Conservation (phyloP, 2,113 vertebrate species). For the Cyprinus carpio region DNA sequence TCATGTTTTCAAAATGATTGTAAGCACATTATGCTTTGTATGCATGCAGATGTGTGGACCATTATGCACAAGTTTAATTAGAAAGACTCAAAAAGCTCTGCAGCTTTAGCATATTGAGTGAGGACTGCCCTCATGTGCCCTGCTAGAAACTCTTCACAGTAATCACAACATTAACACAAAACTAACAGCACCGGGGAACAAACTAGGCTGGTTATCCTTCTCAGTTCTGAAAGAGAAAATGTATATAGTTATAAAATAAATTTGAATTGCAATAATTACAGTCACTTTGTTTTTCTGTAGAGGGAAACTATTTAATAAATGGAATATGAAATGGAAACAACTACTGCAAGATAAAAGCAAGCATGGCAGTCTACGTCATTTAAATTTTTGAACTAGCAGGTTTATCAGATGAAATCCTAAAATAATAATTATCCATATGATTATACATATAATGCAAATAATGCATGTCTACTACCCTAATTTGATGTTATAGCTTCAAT, state of each 20-base stretch:
- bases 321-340: too few relatives aligned
- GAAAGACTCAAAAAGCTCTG: not conserved
- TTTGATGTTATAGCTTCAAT: not conserved
- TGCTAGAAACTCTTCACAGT: not conserved
- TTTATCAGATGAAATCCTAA: not conserved
- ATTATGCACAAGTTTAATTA: slow-evolving; percentile 24
- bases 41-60: not conserved
- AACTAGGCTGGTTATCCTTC: slow-evolving; percentile 1
- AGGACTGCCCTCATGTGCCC: not conserved
- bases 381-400: too few relatives aligned
- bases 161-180: not conserved
- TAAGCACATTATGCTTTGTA: not conserved
- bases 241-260: not conserved
- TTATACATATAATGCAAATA: not conserved
- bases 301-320: not conserved
- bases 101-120: slow-evolving; percentile 2
- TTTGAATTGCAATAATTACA: not conserved
- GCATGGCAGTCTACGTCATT: too few relatives aligned
- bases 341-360: too few relatives aligned
- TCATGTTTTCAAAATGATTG: not conserved
- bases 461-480: not conserved
- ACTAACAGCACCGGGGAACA: not conserved
- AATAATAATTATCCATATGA: too few relatives aligned
- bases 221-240: not conserved
- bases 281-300: not conserved